phyloP scores from a whole-genome alignment of 92 coral and sea anemone species.

The Paramuricea clavata region DNA sequence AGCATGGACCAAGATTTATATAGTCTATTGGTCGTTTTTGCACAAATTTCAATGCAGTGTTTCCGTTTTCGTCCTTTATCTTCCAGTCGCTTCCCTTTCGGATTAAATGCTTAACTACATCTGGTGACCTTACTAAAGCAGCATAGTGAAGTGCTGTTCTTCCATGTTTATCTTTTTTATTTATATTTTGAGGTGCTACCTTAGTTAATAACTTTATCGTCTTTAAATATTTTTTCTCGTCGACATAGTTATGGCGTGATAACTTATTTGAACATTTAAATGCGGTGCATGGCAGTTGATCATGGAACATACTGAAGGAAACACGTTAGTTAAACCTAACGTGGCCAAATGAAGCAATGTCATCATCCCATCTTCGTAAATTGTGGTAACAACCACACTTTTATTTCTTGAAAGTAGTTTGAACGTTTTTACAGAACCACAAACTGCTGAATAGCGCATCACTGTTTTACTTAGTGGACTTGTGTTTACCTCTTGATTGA shows the following conservation, averaged over 20 bases:
- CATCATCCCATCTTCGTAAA: constrained; percentile 45
- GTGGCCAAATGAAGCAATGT: constrained; percentile 64
- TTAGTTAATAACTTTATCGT: constrained; percentile 25
- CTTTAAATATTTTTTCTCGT: constrained; percentile 5
- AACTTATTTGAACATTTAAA: background rate
- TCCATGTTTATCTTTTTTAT: constrained; percentile 56
- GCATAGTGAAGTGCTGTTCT: constrained; percentile 71
- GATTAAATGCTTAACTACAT: constrained; percentile 56
- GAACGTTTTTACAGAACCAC: background rate
- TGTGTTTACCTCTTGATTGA: constrained; percentile 33
- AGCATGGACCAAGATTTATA: no score
- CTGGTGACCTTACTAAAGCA: constrained; percentile 56
- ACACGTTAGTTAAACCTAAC: background rate
- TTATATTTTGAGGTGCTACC: constrained; percentile 3
- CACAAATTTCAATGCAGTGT: background rate
- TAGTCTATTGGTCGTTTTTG: constrained; percentile 36
- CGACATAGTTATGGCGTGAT: background rate
- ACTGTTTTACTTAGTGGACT: background rate
- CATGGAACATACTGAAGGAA: background rate
- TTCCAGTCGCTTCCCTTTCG: background rate
- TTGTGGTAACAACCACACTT: background rate
- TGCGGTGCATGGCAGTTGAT: no score
- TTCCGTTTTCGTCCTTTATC: no score
- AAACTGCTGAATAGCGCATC: background rate
- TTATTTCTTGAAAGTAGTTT: background rate